A percentile compares a stretch with the other conserved stretches of the same genome.
Evolutionary conservation across 2,888 invertebrate species (phyloP).

Genomic region (Troides helena): DNA sequence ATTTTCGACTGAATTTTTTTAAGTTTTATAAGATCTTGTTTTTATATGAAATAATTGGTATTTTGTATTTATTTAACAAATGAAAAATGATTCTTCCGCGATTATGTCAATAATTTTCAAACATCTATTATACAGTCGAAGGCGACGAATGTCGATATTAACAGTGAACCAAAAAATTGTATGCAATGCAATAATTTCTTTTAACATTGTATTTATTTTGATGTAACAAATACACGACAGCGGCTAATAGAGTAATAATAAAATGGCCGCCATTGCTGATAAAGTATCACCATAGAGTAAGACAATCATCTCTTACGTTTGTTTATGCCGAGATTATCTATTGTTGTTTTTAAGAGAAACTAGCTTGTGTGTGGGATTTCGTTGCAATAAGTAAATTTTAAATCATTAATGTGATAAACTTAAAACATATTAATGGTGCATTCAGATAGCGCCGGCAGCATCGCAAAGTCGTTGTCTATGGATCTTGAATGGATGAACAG

Average conservation of each 20-base stretch:
- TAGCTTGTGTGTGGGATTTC: no score
- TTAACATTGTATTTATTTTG: not conserved
- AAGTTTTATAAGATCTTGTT: slow-evolving; percentile 1
- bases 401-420: slow-evolving; percentile 25
- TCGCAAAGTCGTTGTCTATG: slow-evolving; percentile 38
- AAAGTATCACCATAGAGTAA: no score
- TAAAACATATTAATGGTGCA: slow-evolving; percentile 38
- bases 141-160: not conserved
- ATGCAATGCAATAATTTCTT: not conserved
- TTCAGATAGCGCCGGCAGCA: slow-evolving; percentile 1
- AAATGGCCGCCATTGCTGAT: not conserved
- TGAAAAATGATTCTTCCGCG: not conserved
- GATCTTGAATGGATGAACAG: slow-evolving; percentile 27
- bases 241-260: not conserved
- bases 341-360: no score
- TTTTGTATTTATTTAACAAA: not conserved
- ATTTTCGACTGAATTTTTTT: slow-evolving; percentile 18
- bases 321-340: no score
- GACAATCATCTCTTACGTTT: not conserved
- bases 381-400: not conserved
- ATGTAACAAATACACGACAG: not conserved
- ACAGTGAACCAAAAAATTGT: not conserved
- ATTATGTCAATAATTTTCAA: not conserved
- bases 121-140: not conserved
- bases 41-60: slow-evolving; percentile 13